Base-by-base conservation (phyloP, 2,797 vertebrate species). In the Acrossocheilus fasciatus region DNA sequence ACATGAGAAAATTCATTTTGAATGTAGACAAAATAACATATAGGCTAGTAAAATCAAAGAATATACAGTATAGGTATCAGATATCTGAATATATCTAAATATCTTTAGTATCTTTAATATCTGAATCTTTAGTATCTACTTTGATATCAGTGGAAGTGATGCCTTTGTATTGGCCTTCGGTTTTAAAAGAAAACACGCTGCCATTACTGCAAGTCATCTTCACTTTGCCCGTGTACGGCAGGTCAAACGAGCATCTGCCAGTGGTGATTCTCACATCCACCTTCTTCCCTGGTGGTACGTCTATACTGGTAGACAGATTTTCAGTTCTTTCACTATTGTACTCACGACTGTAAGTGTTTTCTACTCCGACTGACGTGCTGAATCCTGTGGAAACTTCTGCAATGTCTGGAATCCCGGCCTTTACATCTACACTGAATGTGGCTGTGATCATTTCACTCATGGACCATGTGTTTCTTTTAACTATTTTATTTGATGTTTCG, bases 141-240 rank as follows among this genome's bases (percentile, higher is more conserved):
- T 87, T 81, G 2, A 34, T 54, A 7, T 75, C 12, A 26, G 83
- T 88, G 86, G 87, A 87, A 70, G 15, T 84, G 36, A 89, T 23
- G 23, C 87, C 89, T 15, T 85, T 86, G 64, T 86, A 88, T 43
- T 8, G 68, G 62, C 87, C 87, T 26, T 36, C 39, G 52, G 41
- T 88, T 17, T 47, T 8, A 79, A 64, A 86, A 70, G 34, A 3
- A 39, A 86, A 62, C 20, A 66, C 52, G 3, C 64, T 54, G 64
- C 11, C 41, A 18, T 88, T 64, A 10, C 1, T 8, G 83, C 87
- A 88, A 39, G 62, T 82, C 26, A 85, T 64, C 34, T 7, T 41
- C 43, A 88, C 45, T 3, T 30, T 88, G n/a, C 78, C 87, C 6
- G 8, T 88, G 87, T 86, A 86, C 30, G 83, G 80, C 12, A 88